Evolutionary conservation across 64 coral and sea anemone genomes (phyloP).

Genomic region (Stichodactyla helianthus): DNA sequence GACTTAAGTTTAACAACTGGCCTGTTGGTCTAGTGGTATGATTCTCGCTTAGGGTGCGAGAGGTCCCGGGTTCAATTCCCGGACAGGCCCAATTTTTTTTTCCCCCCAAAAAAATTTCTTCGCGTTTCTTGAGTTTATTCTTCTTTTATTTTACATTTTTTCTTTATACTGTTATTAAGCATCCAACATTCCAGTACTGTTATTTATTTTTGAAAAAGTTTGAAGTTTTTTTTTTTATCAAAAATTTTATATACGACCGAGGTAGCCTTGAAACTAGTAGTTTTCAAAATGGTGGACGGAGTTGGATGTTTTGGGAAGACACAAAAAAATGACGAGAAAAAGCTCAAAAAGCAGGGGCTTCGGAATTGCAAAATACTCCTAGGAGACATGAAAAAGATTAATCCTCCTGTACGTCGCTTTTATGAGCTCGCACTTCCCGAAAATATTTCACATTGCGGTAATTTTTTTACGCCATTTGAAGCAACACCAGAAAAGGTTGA

Average conservation of each 20-base stretch:
- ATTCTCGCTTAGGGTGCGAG: slow-evolving; percentile 25
- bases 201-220: neutral
- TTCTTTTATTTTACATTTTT: neutral
- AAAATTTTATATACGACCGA: neutral
- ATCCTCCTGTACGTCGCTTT: slow-evolving; percentile 8
- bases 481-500: neutral
- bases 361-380: slow-evolving; percentile 39
- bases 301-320: neutral
- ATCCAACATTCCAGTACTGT: no score
- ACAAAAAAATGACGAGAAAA: neutral
- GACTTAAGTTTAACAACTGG: neutral
- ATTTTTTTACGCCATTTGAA: slow-evolving; percentile 30
- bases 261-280: neutral
- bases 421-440: slow-evolving; percentile 32
- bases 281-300: slow-evolving; percentile 44
- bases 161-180: neutral
- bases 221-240: neutral
- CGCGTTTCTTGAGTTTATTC: neutral
- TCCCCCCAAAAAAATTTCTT: neutral
- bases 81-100: slow-evolving; percentile 10
- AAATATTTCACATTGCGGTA: slow-evolving; percentile 16
- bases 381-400: slow-evolving; percentile 51
- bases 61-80: slow-evolving; percentile 27
- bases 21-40: slow-evolving; percentile 2
- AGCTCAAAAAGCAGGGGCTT: neutral